Base-by-base conservation (phyloP, 2,113 vertebrate species). In the Gobiocypris rarus region DNA sequence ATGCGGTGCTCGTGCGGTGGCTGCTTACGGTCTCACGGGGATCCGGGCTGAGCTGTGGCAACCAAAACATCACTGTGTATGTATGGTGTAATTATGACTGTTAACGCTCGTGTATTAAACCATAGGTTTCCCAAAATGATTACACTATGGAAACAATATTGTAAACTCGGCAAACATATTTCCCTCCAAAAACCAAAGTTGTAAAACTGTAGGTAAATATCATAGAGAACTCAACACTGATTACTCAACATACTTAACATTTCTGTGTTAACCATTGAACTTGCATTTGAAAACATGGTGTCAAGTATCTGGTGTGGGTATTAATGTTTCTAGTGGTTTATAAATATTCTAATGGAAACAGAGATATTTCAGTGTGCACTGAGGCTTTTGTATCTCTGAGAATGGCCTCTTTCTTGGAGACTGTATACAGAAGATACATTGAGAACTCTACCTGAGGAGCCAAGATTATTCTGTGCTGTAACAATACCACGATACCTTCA, bases 1-100 rank as follows among this genome's bases (percentile, higher is more conserved):
- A 97, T 69, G 93, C 96, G 0, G 94, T 96, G 54, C 83, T 96
- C 34, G 94, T 96, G 2, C 94, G 93, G 48, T 99, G 97, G 97
- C 89, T 96, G 0, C 94, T 99, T 58, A 94, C 95, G 0, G 95
- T 94, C 0, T 95, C 94, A 63, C 92, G 91, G 75, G 93, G 91
- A 2, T 91, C 93, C 3, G 94, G 89, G 38, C 92, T 94, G 0
- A 43, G 94, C 61, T 99, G 98, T 87, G 89, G 90, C 0, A 80
- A 89, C 45, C 89, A 94, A 75, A 95, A 97, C 38, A 94, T 97
- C 88, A 95, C 94, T 0, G 93, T 98, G 98, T 99, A 92, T 54
- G 97, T 93, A 34, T 48, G 59, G 4, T 48, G 4, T 31, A 48
- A 22, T 11, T 13, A 22, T 45, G 56, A 56, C 26, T 11, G 1